Base-by-base conservation (phyloP, 2,797 vertebrate species). In the Scomberomorus guttatus region DNA sequence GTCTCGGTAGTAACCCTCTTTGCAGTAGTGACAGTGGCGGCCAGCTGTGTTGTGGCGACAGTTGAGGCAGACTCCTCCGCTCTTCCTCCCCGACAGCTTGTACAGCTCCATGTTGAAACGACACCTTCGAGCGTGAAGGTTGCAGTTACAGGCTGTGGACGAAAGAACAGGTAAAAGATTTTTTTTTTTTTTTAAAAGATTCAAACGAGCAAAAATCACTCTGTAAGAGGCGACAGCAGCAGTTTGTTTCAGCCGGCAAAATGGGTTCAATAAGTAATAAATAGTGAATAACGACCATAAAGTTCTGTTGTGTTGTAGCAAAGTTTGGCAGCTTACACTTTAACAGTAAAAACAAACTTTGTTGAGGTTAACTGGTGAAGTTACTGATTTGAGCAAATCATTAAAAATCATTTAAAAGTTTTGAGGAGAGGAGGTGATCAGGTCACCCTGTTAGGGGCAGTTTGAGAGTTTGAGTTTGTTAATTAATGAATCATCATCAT, bases 51-150 rank as follows among this genome's bases (percentile, higher is more conserved):
- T 99, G 94, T 99, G 98, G 77, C 98, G 96, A 89, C 98, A 99
- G 92, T 98, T 98, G 79, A 98, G 96, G 88, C 98, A 99, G 66
- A 99, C 98, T 0, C 98, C 98, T 1, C 98, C 98, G 0, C 98
- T 98, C 94, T 97, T 97, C 78, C 98, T 95, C 2, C 98, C 98
- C 0, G 98, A 98, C 70, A 99, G 95, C 87, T 99, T 99, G 94
- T 96, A 99, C 56, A 99, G 96, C 91, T 99, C 98, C 97, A 99
- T 99, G 94, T 99, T 99, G 94, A 99, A 99, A 46, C 98, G 97
- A 78, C 98, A 99, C 44, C 98, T 95, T 25, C 98, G 95, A 2
- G 98, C 98, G 0, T 99, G 98, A 11, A 99, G 97, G 94, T 99
- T 99, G 77, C 98, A 99, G 92, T 98, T 98, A 67, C 98, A 99